phyloP scores from a whole-genome alignment of 2,113 vertebrate species.

The Hydrochoerus hydrochaeris region DNA sequence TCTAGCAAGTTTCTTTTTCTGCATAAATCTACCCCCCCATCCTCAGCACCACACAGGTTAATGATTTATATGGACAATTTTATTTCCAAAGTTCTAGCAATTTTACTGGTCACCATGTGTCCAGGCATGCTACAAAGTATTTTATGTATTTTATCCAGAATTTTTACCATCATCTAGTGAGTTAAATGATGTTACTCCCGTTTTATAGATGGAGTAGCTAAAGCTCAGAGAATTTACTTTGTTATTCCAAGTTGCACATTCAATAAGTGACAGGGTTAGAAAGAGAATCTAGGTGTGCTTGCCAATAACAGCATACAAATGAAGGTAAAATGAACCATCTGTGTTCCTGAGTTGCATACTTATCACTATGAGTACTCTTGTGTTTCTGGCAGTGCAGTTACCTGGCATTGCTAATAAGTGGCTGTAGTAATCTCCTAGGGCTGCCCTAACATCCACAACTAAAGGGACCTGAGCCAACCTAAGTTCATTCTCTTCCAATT shows the following conservation, averaged over 20 bases:
- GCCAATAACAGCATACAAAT: neutral
- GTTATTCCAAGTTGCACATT: neutral
- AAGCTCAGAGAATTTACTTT: neutral
- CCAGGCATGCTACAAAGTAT: neutral
- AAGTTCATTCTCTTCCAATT: neutral
- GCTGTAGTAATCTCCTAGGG: neutral
- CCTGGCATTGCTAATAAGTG: neutral
- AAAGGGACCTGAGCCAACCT: neutral
- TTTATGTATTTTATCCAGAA: neutral
- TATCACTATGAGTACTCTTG: neutral
- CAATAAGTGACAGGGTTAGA: neutral
- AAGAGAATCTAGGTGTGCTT: neutral
- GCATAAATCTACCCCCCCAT: neutral
- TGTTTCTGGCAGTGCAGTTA: neutral
- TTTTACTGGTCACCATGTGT: neutral
- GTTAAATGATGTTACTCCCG: neutral
- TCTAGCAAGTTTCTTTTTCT: neutral
- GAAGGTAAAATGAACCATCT: neutral
- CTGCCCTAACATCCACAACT: neutral
- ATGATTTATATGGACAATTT: neutral
- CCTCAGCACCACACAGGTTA: neutral
- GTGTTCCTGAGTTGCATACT: neutral
- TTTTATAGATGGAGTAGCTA: neutral
- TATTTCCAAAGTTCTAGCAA: neutral
- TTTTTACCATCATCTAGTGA: neutral